Evolutionary conservation across 2,797 vertebrate genomes (phyloP).

Genomic region (Thripadectes ignobilis): DNA sequence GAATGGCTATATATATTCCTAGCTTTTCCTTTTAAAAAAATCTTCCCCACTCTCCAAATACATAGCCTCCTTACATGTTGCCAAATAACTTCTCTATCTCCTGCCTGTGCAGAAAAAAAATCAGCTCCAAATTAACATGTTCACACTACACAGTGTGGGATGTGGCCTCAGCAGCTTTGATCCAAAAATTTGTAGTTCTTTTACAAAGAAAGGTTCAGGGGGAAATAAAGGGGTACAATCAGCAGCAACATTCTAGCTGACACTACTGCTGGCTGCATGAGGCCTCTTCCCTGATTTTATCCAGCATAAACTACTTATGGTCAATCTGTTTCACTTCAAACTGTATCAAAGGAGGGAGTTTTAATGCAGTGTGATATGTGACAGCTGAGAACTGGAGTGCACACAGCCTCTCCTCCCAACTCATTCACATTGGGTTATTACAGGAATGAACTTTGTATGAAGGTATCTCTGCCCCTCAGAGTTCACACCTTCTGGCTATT

Average conservation of each 20-base stretch:
- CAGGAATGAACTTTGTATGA: neutral
- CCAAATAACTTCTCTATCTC: neutral
- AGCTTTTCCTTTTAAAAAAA: neutral
- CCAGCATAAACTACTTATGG: neutral
- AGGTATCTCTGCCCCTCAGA: neutral
- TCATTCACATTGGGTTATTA: neutral
- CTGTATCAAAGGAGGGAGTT: neutral
- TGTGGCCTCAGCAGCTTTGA: neutral
- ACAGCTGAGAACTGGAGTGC: neutral
- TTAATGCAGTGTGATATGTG: neutral
- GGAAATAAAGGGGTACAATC: neutral
- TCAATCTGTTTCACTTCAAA: neutral
- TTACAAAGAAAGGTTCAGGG: neutral
- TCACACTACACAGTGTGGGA: neutral
- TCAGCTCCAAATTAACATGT: neutral
- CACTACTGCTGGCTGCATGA: neutral
- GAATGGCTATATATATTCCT: neutral
- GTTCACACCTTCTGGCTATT: neutral
- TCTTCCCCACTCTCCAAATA: neutral
- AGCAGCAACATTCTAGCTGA: neutral
- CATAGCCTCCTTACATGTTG: neutral
- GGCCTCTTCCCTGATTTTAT: neutral
- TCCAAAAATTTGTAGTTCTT: neutral
- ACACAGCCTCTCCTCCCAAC: neutral
- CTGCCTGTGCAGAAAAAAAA: neutral